Evolutionary conservation across 2,113 vertebrate species (phyloP).

Genomic region (Seriola aureovittata): DNA sequence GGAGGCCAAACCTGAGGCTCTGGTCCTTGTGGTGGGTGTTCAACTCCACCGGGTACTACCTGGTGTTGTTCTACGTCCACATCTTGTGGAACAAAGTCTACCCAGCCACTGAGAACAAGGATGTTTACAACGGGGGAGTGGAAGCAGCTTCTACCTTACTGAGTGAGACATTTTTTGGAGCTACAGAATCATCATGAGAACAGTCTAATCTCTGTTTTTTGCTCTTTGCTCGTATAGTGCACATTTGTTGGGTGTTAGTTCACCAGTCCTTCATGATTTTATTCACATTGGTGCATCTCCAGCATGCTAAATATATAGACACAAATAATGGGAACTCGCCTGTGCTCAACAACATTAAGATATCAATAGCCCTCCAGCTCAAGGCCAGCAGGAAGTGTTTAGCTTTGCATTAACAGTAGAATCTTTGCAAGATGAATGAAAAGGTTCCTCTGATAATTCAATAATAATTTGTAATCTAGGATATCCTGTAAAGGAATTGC

Average conservation of each 20-base stretch:
- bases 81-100: conserved; percentile 91
- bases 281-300: not conserved
- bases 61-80: conserved; percentile 94
- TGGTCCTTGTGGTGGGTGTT: conserved; percentile 98
- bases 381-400: not conserved
- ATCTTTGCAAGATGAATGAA: no score
- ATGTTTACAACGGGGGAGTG: conserved; percentile 92
- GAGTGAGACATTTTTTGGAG: conserved; percentile 79
- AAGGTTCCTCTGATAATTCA: no score
- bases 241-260: not conserved
- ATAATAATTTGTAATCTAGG: no score
- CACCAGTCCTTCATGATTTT: not conserved
- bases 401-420: not conserved
- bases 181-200: not conserved
- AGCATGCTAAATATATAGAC: conserved; percentile 4
- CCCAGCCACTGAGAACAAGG: conserved; percentile 54
- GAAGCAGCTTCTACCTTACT: conserved; percentile 94
- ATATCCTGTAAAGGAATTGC: no score
- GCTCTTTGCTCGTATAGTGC: not conserved
- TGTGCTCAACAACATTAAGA: not conserved
- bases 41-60: conserved; percentile 95
- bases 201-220: not conserved
- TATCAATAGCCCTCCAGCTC: not conserved
- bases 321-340: not conserved
- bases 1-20: conserved; percentile 87